Evolutionary conservation across 2,888 invertebrate species (phyloP), one percentile per base, ranked within the genome.

Genomic region (Drosophila nr. fundita): DNA sequence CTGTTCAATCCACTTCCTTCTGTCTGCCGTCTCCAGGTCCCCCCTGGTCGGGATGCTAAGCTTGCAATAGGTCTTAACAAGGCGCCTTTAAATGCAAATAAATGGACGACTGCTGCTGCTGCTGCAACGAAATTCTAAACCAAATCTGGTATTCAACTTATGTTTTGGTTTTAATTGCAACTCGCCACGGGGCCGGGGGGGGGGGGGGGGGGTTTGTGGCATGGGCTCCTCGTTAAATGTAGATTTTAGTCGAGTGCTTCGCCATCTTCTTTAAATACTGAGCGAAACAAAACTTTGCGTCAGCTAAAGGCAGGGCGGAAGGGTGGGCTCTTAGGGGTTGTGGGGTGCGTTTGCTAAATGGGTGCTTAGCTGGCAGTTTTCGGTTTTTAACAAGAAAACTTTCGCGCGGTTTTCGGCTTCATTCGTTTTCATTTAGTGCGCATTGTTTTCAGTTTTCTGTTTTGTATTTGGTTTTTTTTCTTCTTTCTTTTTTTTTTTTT

Each of bases 101-200:
- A 38, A 40, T 38, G 10, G 32, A 58, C 27, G 29, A 63, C 34
- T 32, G 62, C 45, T 34, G 24, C 45, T 34, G 24, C 24, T 24
- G 49, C 27, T 13, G 24, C 34, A 29, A 45, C 27, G 45, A 48
- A 45, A 53, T 32, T 34, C 50, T 45, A 54, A 34, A 18, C 40
- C 65, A 65, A 68, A 65, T 65, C 67, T 61, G n/a, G 61, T 53
- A 65, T 54, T 64, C 70, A 75, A 68, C 78, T 70, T 87, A 70
- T 85, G 75, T 65, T 87, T 83, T 70, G 70, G 74, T 73, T 73
- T 80, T 87, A 84, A 87, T 87, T 84, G 84, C 83, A 71, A 42
- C 68, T 68, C 53, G 59, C 30, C 49, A 34, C 18, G 36, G 13
- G 7, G 7, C 1, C 30, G 7, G 29, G 10, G 21, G 4, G 0